Base-by-base conservation (phyloP, 2,888 invertebrate genomes). In the Disparrhopalites patrizii region DNA sequence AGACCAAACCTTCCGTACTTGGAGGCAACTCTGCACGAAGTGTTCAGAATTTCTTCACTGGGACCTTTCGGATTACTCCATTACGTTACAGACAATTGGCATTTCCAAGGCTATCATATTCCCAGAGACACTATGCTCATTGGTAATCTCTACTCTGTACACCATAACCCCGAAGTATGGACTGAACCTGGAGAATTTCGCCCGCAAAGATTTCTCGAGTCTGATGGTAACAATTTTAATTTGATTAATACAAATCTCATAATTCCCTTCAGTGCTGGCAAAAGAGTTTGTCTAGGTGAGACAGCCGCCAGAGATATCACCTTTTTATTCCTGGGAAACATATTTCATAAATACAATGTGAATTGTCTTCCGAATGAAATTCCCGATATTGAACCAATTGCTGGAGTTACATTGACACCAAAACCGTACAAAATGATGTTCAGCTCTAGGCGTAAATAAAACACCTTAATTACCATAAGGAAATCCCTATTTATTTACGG, bases 31-130 rank as follows among this genome's bases (percentile, higher is more conserved):
- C 82, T 93, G 38, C 84, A 85, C 60, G 93, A 93, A 80, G 83
- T 85, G 0, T 90, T 91, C 77, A 83, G 93, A 57, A 84, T 91
- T 31, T 82, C 90, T 23, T 86, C 89, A 0, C 88, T 90, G 2
- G 87, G 90, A 0, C 91, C 92, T 0, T 80, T 90, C 27, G 92
- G 93, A 2, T 87, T 92, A 73, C 92, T 93, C 5, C 93, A 92
- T 77, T 91, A 91, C 38, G 84, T 87, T 3, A 76, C 81, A 0
- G 78, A 83, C 73, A 85, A 58, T 1, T 23, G 31, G 23, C 2
- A 30, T 27, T 58, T 58, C n/a, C 8, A 27, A 1, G 40, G 40
- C 13, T 38, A 25, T 30, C 13, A 1, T 20, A 27, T 58, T 10
- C 58, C 43, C 3, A 27, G 7, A 10, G 25, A 18, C 3, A 58